A percentile compares a stretch with the other conserved stretches of the same genome.
Conservation (phyloP, 2,888 invertebrate species). For the Tachystola acroxantha region DNA sequence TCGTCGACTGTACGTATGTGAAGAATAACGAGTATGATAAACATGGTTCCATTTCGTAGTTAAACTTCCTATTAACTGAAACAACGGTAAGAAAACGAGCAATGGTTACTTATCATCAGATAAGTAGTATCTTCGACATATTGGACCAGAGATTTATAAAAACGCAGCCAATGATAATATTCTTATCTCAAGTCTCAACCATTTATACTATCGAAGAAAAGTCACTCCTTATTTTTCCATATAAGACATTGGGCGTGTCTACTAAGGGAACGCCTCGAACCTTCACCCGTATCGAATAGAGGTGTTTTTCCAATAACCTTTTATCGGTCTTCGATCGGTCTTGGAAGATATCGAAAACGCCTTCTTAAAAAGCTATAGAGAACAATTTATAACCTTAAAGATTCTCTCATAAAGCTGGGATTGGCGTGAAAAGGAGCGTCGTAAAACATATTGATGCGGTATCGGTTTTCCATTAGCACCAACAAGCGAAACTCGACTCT, state of each 20-base stretch:
- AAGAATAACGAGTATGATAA: no score
- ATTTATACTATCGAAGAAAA: slow-evolving; percentile 42
- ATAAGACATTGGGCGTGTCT: slow-evolving; percentile 71
- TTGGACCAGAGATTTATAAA: slow-evolving; percentile 1
- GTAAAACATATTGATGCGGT: slow-evolving; percentile 76
- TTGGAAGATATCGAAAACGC: slow-evolving; percentile 75
- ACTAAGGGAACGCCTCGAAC: slow-evolving; percentile 58
- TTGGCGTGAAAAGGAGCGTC: slow-evolving; percentile 32
- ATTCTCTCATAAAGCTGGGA: slow-evolving; percentile 27
- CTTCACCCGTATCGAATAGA: slow-evolving; percentile 58
- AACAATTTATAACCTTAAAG: slow-evolving; percentile 43
- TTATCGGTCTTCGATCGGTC: slow-evolving; percentile 71
- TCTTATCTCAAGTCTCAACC: slow-evolving; percentile 5
- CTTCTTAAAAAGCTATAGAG: slow-evolving; percentile 56
- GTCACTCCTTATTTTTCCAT: slow-evolving; percentile 56
- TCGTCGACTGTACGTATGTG: no score
- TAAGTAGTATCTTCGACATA: no score
- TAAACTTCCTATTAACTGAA: no score
- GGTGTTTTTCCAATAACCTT: slow-evolving; percentile 67
- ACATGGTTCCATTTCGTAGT: no score
- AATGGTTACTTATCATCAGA: no score
- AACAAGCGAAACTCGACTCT: slow-evolving; percentile 38
- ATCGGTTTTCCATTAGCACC: slow-evolving; percentile 74
- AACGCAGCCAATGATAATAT: slow-evolving; percentile 7
- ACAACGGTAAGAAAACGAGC: no score